Evolutionary conservation across 2,888 invertebrate genomes (phyloP), one percentile per base, ranked within the genome.

Genomic region (Parasteatoda lunata): DNA sequence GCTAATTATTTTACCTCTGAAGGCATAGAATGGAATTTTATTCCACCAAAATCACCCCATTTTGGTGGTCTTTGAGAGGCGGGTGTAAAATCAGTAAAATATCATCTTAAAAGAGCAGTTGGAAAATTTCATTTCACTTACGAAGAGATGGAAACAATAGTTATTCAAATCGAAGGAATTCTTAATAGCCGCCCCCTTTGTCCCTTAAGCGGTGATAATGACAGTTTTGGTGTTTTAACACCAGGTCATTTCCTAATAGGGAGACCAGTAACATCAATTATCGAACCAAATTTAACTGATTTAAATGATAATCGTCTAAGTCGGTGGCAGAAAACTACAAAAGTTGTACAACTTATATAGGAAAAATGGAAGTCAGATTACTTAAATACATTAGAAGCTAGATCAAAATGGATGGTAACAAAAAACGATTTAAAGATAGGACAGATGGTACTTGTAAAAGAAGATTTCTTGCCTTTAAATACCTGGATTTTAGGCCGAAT

Each of bases 311-410:
- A 3, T 52, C 52, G 11, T 11, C 1, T 70, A 70, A 70, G 51
- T 47, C 3, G 70, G 11, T 70, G 30, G 70, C 30, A 70, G 47
- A 70, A 70, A 70, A 47, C 48, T 11, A 47, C 48, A 11, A 70
- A 70, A 70, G 48, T 70, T 47, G 48, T 70, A 8, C 70, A 70
- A 70, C 30, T 70, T 70, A 47, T 70, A 45, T 70, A 9, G 70
- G 30, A 70, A 70, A 70, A 70, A 70, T 47, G 70, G 3, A 70
- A 70, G 30, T 6, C 48, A 8, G 3, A 54, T 54, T 9, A 54
- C 11, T 54, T 54, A 54, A 54, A 54, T 70, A n/a, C n/a, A n/a
- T n/a, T n/a, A n/a, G n/a, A n/a, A n/a, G n/a, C n/a, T 11, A 70
- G 13, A 70, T 8, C 7, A n/a, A n/a, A n/a, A n/a, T n/a, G n/a